Percentiles rank a stretch among this genome's conserved stretches.
Conservation (phyloP, 1,140 invertebrate genomes). For the Drosophila saltans region DNA sequence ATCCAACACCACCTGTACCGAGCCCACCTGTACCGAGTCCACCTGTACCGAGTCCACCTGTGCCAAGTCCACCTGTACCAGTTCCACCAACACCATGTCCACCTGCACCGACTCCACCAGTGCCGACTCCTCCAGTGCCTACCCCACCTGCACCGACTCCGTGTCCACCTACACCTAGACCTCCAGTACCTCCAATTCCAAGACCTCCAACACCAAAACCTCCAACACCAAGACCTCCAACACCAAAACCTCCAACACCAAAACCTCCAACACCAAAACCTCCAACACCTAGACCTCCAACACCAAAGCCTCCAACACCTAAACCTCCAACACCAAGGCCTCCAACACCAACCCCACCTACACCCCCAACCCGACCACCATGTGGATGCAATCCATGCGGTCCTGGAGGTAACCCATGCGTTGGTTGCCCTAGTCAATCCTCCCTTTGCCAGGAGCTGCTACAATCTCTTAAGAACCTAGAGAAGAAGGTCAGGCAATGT, state of each 20-base stretch:
- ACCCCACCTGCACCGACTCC: neutral
- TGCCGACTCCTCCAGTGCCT: too few relatives aligned
- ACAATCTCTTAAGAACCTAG: neutral
- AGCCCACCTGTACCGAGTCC: too few relatives aligned
- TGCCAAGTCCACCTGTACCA: neutral
- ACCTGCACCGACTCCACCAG: neutral
- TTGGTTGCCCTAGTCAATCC: neutral
- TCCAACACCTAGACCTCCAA: neutral
- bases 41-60: neutral
- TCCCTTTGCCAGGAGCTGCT: constrained; percentile 18
- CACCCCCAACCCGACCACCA: neutral
- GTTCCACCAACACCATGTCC: neutral
- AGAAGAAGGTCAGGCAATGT: constrained; percentile 20
- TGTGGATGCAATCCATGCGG: constrained; percentile 30
- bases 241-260: neutral
- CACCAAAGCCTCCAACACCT: neutral
- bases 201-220: neutral
- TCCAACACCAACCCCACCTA: neutral
- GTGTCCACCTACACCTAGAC: too few relatives aligned
- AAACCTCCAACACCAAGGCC: neutral
- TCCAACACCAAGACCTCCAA: neutral
- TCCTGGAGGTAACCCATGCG: constrained; percentile 41
- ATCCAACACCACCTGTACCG: neutral
- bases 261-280: too few relatives aligned
- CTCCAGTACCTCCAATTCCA: neutral